Percentiles rank a stretch among this genome's conserved stretches.
These are phyloP conservation scores for Jacana jacana DNA, from an alignment of 2,113 vertebrate species.

Conservation along the genomic window DNA sequence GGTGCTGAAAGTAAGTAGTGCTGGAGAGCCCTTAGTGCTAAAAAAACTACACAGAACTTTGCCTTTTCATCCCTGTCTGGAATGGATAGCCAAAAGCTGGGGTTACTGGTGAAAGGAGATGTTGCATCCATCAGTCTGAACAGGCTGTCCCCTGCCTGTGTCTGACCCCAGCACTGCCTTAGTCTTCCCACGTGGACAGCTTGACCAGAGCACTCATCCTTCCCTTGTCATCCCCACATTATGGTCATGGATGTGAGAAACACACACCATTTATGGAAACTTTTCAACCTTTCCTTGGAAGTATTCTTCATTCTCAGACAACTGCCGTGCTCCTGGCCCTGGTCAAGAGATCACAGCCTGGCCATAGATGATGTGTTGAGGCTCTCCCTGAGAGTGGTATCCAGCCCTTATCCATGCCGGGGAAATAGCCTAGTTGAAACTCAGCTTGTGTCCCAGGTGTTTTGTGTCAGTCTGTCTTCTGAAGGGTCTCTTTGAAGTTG, in stretches of 20 bases:
- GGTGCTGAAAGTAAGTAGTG: neutral
- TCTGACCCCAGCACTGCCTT: neutral
- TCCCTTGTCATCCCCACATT: neutral
- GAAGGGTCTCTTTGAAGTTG: neutral
- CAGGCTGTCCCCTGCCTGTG: accelerated
- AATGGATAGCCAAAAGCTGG: neutral
- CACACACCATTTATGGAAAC: neutral
- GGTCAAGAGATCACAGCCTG: neutral
- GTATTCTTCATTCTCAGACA: neutral
- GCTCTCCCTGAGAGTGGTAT: neutral
- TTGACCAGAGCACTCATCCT: too few species aligned
- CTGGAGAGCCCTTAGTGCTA: neutral
- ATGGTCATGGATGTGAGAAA: neutral
- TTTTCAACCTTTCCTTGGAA: neutral
- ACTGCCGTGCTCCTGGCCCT: neutral
- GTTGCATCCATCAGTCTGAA: neutral
- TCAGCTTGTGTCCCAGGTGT: neutral
- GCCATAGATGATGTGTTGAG: neutral
- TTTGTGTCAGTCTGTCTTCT: neutral
- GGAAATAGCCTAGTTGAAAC: neutral
- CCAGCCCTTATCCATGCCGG: neutral
- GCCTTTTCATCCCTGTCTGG: neutral
- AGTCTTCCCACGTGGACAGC: neutral
- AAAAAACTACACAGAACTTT: neutral
- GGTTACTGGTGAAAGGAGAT: neutral